These are phyloP conservation scores for Prorops nasuta DNA, from an alignment of 1,140 invertebrate genomes.

Conservation along the genomic window DNA sequence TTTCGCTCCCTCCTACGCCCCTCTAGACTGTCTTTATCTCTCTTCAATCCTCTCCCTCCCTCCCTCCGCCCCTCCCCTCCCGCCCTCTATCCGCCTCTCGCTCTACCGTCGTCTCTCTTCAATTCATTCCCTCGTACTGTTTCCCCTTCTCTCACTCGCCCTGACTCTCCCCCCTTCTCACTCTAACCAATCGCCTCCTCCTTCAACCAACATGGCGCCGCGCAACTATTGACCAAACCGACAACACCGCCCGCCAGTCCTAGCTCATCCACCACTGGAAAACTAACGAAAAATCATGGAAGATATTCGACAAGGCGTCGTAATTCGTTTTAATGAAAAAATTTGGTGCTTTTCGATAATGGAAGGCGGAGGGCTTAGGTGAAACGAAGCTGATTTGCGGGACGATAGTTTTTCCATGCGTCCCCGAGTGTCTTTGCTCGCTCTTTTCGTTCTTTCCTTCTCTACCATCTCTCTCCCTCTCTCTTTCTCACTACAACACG, in stretches of 20 bases:
- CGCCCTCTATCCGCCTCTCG: slow-evolving; percentile 18
- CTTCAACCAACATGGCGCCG: slow-evolving; percentile 5
- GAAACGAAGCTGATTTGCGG: too few species aligned
- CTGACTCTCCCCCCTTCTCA: slow-evolving; percentile 21
- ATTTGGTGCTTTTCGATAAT: too few species aligned
- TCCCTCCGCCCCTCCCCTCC: slow-evolving; percentile 4
- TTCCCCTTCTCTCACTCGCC: slow-evolving; percentile 9
- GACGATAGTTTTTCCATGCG: too few species aligned
- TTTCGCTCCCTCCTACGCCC: not conserved
- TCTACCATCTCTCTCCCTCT: not conserved
- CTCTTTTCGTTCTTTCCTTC: not conserved
- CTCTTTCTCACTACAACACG: not conserved
- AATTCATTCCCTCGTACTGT: slow-evolving; percentile 6
- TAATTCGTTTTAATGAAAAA: too few species aligned
- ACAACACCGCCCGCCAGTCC: too few species aligned
- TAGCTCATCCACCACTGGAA: too few species aligned
- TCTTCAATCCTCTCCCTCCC: slow-evolving; percentile 2
- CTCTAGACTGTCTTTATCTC: slow-evolving; percentile 7
- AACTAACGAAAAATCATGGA: too few species aligned
- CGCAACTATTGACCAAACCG: slow-evolving; percentile 19
- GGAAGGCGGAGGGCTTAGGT: too few species aligned
- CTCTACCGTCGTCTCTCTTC: slow-evolving; percentile 17
- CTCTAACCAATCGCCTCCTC: slow-evolving; percentile 23
- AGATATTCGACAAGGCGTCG: too few species aligned
- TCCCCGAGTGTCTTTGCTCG: not conserved